phyloP scores from a whole-genome alignment of 2,797 vertebrate genomes.

The Zalophus californianus region DNA sequence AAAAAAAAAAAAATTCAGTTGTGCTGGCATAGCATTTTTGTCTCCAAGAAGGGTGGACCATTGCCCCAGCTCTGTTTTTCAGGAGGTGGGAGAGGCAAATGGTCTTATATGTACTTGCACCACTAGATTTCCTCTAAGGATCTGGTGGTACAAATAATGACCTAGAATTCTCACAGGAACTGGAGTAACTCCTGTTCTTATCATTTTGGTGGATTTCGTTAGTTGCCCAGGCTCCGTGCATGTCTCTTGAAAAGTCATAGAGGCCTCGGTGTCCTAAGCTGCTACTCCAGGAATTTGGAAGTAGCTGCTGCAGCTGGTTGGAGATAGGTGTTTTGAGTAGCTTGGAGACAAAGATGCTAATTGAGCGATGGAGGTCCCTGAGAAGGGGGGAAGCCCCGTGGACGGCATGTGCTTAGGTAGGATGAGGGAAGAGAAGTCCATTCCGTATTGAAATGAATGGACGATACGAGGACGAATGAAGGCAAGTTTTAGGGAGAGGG shows the following conservation, averaged over 20 bases:
- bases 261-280: background rate
- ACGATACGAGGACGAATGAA: background rate
- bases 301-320: background rate
- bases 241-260: background rate
- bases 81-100: background rate
- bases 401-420: background rate
- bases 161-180: background rate
- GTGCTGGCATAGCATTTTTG: background rate
- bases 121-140: background rate
- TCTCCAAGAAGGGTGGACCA: background rate
- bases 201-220: background rate
- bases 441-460: background rate
- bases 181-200: background rate
- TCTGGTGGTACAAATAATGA: background rate
- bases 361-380: accelerated
- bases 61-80: background rate
- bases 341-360: no score
- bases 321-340: background rate
- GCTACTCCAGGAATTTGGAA: background rate
- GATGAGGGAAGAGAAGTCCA: background rate
- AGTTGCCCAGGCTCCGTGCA: background rate
- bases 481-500: background rate
- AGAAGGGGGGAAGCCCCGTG: background rate
- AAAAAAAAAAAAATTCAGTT: background rate
- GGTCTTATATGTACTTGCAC: background rate